Conservation (phyloP, 2,888 invertebrate species). For the Cyaniris semiargus region DNA sequence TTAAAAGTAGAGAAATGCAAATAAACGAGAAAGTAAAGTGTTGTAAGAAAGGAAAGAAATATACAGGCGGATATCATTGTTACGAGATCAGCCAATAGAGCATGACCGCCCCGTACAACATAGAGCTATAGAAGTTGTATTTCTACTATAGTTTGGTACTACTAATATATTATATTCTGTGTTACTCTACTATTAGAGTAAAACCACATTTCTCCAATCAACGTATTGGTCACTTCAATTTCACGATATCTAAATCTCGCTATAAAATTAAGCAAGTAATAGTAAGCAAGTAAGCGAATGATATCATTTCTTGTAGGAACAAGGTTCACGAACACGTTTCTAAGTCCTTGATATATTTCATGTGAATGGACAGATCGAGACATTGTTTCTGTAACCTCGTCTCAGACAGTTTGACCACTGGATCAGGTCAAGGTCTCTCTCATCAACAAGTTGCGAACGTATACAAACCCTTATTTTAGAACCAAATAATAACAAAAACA, state of each 20-base stretch:
- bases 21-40: slow-evolving; percentile 28
- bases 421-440: slow-evolving; percentile 31
- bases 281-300: neutral
- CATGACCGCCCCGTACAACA: slow-evolving; percentile 51
- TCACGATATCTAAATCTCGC: neutral
- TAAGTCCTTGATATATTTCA: slow-evolving; percentile 30
- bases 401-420: slow-evolving; percentile 43
- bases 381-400: slow-evolving; percentile 47
- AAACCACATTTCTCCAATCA: slow-evolving; percentile 28
- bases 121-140: neutral
- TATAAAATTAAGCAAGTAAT: neutral
- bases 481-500: neutral
- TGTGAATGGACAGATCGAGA: slow-evolving; percentile 32
- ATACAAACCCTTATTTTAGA: neutral
- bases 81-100: slow-evolving; percentile 61
- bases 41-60: slow-evolving; percentile 53
- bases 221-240: neutral
- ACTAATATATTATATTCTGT: too few relatives aligned
- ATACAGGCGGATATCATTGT: slow-evolving; percentile 51
- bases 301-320: slow-evolving; percentile 25
- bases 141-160: neutral
- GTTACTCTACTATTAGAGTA: too few relatives aligned
- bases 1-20: slow-evolving; percentile 7
- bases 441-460: slow-evolving; percentile 16
- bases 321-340: too few relatives aligned